Base-by-base conservation (phyloP, 2,113 vertebrate genomes). In the Coracopsis vasa region DNA sequence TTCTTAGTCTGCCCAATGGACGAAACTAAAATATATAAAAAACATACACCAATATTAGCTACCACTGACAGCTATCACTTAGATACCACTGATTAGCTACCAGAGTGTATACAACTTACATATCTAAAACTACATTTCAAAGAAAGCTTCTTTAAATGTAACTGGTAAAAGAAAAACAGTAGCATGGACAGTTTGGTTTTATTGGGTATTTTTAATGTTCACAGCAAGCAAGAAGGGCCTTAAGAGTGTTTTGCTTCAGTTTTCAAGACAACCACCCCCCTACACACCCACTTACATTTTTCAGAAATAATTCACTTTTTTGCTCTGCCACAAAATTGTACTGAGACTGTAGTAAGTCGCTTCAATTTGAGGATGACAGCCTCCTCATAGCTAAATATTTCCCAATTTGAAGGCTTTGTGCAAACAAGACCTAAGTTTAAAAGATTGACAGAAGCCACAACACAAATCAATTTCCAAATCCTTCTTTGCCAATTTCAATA, bases 281-380 rank as follows among this genome's bases (percentile, higher is more conserved):
- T n/a, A n/a, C n/a, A n/a, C 60, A 37, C 62, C 71, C 88, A 56
- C 88, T 53, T n/a, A 54, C 27, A 95, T 83, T 95, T 91, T 92
- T 93, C 39, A 80, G 53, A 60, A 94, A 37, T 27, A 94, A 88
- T 86, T 97, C n/a, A 50, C 20, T 53, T 80, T 45, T 71, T 87
- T 80, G 50, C 80, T 92, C 27, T 86, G 66, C 45, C 11, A 15
- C 81, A 92, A 54, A 70, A 82, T 86, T 82, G 58, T 66, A 19
- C 11, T 1, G 4, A 61, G 61, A 80, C 31, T 17, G 4, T 41
- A 65, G 9, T 7, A 56, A 94, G 58, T 54, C 31, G 7, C 31
- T 94, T 61, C 69, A 75, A 24, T 54, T 18, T 28, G 45, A 80
- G 37, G 19, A 54, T 20, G 6, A 65, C 3, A 37, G 29, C 28